Evolutionary conservation across 2,113 vertebrate species (phyloP).

Genomic region (Pseudopipra pipra): DNA sequence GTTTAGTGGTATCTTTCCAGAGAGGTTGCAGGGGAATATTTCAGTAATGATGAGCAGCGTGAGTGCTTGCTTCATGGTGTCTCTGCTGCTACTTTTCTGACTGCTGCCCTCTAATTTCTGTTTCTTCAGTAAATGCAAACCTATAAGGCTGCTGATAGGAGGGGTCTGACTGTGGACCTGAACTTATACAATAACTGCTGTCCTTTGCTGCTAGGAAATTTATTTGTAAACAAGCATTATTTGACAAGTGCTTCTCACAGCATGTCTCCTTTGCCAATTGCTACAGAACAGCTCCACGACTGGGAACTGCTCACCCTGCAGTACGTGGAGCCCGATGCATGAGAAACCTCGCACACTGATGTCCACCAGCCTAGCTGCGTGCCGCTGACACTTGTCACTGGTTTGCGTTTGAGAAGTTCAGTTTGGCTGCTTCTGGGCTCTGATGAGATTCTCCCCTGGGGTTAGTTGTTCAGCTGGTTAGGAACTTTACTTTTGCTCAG

Average conservation of each 20-base stretch:
- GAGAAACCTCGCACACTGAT: background rate
- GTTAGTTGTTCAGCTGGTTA: background rate
- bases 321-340: slow-evolving; percentile 12
- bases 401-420: slow-evolving; percentile 34
- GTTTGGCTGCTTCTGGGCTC: background rate
- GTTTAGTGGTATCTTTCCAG: background rate
- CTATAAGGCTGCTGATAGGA: background rate
- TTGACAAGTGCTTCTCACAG: slow-evolving; percentile 71
- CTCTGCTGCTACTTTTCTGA: background rate
- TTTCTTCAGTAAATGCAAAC: background rate
- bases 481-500: background rate
- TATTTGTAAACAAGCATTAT: slow-evolving; percentile 77
- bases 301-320: slow-evolving; percentile 59
- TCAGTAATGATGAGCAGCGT: background rate
- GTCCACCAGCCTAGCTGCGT: background rate
- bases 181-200: slow-evolving; percentile 39
- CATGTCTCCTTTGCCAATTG: slow-evolving; percentile 58
- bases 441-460: background rate
- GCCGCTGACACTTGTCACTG: background rate
- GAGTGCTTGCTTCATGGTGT: background rate
- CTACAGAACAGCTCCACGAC: slow-evolving; percentile 32
- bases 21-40: background rate
- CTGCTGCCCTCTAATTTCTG: background rate
- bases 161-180: slow-evolving; percentile 30
- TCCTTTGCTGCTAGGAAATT: slow-evolving; percentile 54